Evolutionary conservation across 2,113 vertebrate species (phyloP).

Genomic region (Procavia capensis): DNA sequence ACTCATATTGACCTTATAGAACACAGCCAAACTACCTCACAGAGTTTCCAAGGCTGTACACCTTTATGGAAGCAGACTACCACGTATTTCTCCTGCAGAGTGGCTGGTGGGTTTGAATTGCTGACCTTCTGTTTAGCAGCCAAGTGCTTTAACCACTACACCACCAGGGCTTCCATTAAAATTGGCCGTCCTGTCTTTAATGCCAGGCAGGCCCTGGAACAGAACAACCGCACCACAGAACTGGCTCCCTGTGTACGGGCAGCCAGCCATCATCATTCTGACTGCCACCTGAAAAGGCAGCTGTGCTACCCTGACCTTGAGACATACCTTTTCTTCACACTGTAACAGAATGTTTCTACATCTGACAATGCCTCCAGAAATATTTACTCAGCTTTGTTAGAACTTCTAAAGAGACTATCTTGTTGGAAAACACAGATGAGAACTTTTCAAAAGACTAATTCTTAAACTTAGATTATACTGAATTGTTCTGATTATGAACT

Average conservation of each 20-base stretch:
- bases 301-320: slow-evolving; percentile 34
- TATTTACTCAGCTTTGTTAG: neutral
- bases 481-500: slow-evolving; percentile 25
- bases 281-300: slow-evolving; percentile 23
- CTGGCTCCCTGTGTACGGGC: neutral
- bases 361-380: neutral
- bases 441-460: slow-evolving; percentile 7
- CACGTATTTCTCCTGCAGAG: too few relatives aligned
- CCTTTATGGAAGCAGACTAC: too few relatives aligned
- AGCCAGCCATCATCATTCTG: neutral
- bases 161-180: slow-evolving; percentile 42
- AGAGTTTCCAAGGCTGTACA: too few relatives aligned
- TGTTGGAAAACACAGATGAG: neutral
- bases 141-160: too few relatives aligned
- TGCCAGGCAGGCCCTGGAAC: slow-evolving; percentile 38
- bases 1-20: too few relatives aligned
- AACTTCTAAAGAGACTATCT: neutral
- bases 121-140: too few relatives aligned
- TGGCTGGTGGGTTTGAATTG: too few relatives aligned
- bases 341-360: neutral
- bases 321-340: slow-evolving; percentile 21
- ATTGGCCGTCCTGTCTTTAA: slow-evolving; percentile 28
- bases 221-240: slow-evolving; percentile 6
- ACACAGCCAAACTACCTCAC: too few relatives aligned
- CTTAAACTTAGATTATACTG: neutral